Evolutionary conservation across 1,140 invertebrate genomes (phyloP), one percentile per base, ranked within the genome.

Genomic region (Ruditapes philippinarum): DNA sequence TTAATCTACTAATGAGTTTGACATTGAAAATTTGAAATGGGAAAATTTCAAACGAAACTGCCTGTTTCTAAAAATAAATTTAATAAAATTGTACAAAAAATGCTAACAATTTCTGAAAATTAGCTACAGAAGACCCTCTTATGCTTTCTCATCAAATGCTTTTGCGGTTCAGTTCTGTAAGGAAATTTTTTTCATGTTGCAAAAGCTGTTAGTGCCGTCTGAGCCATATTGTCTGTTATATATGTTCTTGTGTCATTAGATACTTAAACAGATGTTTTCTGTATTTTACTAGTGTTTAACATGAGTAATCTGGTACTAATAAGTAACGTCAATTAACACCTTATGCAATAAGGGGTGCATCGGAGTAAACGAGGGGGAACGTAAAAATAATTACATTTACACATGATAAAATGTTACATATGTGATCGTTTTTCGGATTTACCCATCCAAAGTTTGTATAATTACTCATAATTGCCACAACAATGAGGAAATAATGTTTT

Each of bases 381-480:
- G 12, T 1, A 57, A 22, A 36, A 78, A 22, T 78, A 54, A 78
- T 78, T 78, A 78, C 45, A 33, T 78, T 51, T 25, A 78, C 74
- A 78, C 45, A 49, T 57, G 74, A 78, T 51, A 33, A 36, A 78
- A 51, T 78, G 74, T 78, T 78, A 36, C 74, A 33, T 49, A 51
- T 78, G 45, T 54, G 45, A 78, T 78, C 54, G 45, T 78, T 49
- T 78, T 78, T 78, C 74, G n/a, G 45, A 40, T 49, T 49, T 74
- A 45, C 38, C 38, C 25, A 74, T 49, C 40, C 70, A 74, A 28
- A 74, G 70, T 51, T 74, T 74, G 19, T 74, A 25, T 74, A 74
- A 51, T 70, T 70, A 38, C 65, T 70, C 14, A 40, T 70, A 70
- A 70, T 70, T 70, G 38, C 33, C 65, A 28, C 28, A 28, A 33